Evolutionary conservation across 1,140 invertebrate genomes (phyloP).

Genomic region (Frieseomelitta varia): DNA sequence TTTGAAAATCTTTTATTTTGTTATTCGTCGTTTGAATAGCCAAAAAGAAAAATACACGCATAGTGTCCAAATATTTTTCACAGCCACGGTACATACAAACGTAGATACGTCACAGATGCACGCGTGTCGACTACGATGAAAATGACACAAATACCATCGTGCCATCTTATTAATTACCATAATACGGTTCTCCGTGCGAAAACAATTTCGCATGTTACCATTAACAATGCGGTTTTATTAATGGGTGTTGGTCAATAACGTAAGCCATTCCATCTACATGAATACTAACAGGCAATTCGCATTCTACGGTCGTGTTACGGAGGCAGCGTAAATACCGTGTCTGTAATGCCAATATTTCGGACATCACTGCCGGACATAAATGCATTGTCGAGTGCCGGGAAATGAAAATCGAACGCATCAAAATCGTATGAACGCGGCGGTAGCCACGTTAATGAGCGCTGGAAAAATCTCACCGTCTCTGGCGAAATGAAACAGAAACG

Average conservation of each 20-base stretch:
- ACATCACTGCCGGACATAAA: conserved; percentile 49
- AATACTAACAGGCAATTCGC: conserved; percentile 27
- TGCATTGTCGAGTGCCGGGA: conserved; percentile 44
- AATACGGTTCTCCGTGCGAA: not conserved
- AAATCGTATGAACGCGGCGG: conserved; percentile 31
- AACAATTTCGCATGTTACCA: conserved; percentile 30
- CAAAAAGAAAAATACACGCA: no score
- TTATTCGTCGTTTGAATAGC: not conserved
- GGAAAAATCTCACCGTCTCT: conserved; percentile 24
- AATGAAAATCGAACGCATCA: conserved; percentile 54
- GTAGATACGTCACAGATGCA: not conserved
- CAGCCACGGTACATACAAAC: no score
- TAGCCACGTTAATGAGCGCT: conserved; percentile 39
- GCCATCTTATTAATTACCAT: not conserved
- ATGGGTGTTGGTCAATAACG: not conserved
- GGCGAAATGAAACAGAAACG: not conserved
- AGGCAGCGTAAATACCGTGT: conserved; percentile 18
- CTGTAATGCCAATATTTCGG: conserved; percentile 49
- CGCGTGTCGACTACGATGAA: not conserved
- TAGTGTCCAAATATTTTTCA: no score
- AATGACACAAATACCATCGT: not conserved
- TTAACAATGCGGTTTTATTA: not conserved
- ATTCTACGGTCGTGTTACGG: not conserved
- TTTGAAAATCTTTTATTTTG: not conserved
- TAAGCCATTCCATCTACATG: conserved; percentile 12